These are phyloP conservation scores for Sardinella longiceps DNA, from an alignment of 2,797 vertebrate genomes.

Conservation along the genomic window DNA sequence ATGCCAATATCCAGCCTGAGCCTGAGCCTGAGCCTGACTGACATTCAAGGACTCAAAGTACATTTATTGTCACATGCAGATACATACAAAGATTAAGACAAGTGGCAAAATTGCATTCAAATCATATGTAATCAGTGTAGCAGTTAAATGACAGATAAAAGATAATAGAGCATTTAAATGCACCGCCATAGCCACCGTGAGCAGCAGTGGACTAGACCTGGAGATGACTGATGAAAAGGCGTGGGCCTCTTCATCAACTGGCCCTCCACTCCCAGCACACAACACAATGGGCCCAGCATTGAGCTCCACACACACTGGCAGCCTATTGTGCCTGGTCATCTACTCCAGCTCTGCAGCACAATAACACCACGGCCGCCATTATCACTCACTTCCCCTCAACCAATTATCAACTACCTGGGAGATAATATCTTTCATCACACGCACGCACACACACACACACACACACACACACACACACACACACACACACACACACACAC, in stretches of 20 bases:
- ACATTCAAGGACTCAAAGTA: too few relatives aligned
- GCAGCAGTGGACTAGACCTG: not conserved
- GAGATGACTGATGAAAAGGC: not conserved
- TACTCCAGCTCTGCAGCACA: not conserved
- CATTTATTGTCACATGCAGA: too few relatives aligned
- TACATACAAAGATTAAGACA: too few relatives aligned
- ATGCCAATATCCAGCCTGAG: not conserved
- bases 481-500: too few relatives aligned
- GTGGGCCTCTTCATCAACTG: not conserved
- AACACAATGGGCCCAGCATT: not conserved
- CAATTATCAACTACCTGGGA: constrained; percentile 43
- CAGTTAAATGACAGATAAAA: too few relatives aligned
- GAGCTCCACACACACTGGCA: not conserved
- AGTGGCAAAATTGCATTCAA: too few relatives aligned
- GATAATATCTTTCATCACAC: constrained; percentile 45
- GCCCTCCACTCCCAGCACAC: not conserved
- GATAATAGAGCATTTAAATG: too few relatives aligned
- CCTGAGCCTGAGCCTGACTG: not conserved
- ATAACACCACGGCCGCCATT: constrained; percentile 4
- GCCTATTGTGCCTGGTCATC: not conserved
- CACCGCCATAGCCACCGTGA: not conserved
- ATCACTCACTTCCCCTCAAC: constrained; percentile 19
- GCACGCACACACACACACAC: not conserved
- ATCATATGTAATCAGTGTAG: too few relatives aligned
- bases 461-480: not conserved